Evolutionary conservation across 2,888 invertebrate species (phyloP).

Genomic region (Andrena dorsata): DNA sequence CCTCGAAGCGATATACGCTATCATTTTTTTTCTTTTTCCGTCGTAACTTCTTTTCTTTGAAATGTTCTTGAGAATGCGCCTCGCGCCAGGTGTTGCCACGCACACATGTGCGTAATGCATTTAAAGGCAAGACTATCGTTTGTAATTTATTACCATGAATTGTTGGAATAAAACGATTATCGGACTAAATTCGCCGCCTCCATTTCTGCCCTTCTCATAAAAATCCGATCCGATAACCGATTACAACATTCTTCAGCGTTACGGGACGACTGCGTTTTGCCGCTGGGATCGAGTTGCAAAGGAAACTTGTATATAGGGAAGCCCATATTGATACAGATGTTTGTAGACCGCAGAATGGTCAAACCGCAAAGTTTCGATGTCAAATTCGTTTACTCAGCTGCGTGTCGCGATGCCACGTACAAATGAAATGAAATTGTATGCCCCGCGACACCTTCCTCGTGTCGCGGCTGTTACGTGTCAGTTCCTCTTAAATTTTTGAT

Average conservation of each 20-base stretch:
- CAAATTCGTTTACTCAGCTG: conserved; percentile 73
- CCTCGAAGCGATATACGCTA: conserved; percentile 75
- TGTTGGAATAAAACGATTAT: conserved; percentile 11
- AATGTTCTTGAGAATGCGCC: conserved; percentile 5
- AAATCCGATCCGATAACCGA: conserved; percentile 2
- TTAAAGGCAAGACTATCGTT: not conserved
- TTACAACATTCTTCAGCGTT: conserved; percentile 10
- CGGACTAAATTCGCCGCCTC: not conserved
- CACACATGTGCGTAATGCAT: conserved; percentile 3
- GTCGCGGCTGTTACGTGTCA: conserved; percentile 49
- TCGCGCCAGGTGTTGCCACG: not conserved
- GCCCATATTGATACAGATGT: conserved; percentile 74
- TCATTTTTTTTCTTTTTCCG: conserved; percentile 71
- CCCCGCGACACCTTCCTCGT: conserved; percentile 24
- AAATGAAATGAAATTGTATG: conserved; percentile 60
- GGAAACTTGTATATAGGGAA: conserved; percentile 54
- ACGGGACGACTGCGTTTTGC: conserved; percentile 7
- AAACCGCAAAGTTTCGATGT: conserved; percentile 56
- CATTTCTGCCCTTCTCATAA: not conserved
- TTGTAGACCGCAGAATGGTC: conserved; percentile 62
- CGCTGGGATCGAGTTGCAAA: conserved; percentile 54
- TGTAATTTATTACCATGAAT: conserved; percentile 51
- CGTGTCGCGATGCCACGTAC: conserved; percentile 62
- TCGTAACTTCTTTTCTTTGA: conserved; percentile 13
- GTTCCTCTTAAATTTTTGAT: conserved; percentile 59